Conservation (phyloP, 2,888 invertebrate genomes). For the Timandra comae region DNA sequence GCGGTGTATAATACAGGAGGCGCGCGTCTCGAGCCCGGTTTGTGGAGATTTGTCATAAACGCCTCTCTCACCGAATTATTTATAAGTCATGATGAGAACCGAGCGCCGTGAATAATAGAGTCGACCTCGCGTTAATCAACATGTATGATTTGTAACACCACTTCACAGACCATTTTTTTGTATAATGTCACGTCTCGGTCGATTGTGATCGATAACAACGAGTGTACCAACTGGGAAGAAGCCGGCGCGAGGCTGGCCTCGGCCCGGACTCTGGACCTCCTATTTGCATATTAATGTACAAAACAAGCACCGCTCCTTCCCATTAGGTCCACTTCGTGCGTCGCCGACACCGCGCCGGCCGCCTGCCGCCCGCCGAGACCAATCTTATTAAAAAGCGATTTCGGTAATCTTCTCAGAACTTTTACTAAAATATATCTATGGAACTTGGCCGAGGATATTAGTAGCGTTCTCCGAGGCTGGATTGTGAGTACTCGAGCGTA, state of each 20-base stretch:
- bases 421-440: constrained; percentile 18
- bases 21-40: too few relatives aligned
- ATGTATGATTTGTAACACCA: constrained; percentile 4
- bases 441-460: constrained; percentile 17
- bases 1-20: too few relatives aligned
- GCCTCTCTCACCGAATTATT: constrained; percentile 6
- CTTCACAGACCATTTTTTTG: too few relatives aligned
- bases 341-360: too few relatives aligned
- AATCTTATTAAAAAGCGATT: constrained; percentile 9
- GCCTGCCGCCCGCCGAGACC: background rate
- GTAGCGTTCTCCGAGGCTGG: constrained; percentile 17
- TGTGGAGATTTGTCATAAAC: constrained; percentile 9
- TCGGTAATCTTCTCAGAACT: constrained; percentile 13
- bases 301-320: constrained; percentile 1
- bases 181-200: too few relatives aligned
- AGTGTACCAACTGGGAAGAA: too few relatives aligned
- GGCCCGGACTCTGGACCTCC: too few relatives aligned
- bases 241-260: too few relatives aligned
- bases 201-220: too few relatives aligned
- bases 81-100: constrained; percentile 3
- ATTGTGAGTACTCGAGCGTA: constrained; percentile 15
- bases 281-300: constrained; percentile 8
- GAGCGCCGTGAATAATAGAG: background rate
- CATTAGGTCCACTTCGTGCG: too few relatives aligned
- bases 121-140: background rate